A percentile compares a stretch with the other conserved stretches of the same genome.
Evolutionary conservation across 1,140 invertebrate species (phyloP).

Genomic region (Anagrus nilaparvatae): DNA sequence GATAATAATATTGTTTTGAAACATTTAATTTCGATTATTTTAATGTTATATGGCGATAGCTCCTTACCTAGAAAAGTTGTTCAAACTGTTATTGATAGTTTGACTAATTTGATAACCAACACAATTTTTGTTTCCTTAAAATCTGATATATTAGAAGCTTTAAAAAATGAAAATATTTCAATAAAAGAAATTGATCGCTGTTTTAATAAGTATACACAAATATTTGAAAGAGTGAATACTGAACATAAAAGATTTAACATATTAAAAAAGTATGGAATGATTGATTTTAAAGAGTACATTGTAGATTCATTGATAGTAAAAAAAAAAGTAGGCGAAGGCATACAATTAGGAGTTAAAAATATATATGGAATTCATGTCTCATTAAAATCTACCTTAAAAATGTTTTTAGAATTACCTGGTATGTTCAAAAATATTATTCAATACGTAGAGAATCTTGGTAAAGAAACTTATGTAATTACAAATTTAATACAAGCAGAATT

Average conservation of each 20-base stretch:
- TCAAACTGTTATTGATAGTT: constrained; percentile 4
- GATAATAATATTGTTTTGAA: constrained; percentile 4
- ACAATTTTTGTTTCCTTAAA: constrained; percentile 1
- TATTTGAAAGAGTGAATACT: constrained; percentile 2
- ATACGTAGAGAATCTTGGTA: constrained; percentile 5
- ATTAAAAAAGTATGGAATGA: constrained; percentile 3
- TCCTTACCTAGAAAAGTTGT: not conserved
- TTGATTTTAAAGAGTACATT: not conserved
- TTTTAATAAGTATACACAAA: constrained; percentile 2
- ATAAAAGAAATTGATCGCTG: no score
- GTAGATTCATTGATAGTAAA: no score
- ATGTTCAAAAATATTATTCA: constrained; percentile 3
- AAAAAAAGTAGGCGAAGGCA: no score
- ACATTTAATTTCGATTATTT: constrained; percentile 4
- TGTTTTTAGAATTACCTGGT: constrained; percentile 8
- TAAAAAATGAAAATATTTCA: constrained; percentile 6
- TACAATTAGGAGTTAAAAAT: not conserved
- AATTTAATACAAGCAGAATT: constrained; percentile 11
- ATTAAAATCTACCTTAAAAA: constrained; percentile 2
- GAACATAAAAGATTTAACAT: not conserved
- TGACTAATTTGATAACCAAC: constrained; percentile 6
- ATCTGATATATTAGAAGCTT: constrained; percentile 5
- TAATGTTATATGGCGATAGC: constrained; percentile 2
- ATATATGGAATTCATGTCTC: not conserved
- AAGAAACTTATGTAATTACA: constrained; percentile 4